Base-by-base conservation (phyloP, 2,113 vertebrate species). In the Rana temporaria region DNA sequence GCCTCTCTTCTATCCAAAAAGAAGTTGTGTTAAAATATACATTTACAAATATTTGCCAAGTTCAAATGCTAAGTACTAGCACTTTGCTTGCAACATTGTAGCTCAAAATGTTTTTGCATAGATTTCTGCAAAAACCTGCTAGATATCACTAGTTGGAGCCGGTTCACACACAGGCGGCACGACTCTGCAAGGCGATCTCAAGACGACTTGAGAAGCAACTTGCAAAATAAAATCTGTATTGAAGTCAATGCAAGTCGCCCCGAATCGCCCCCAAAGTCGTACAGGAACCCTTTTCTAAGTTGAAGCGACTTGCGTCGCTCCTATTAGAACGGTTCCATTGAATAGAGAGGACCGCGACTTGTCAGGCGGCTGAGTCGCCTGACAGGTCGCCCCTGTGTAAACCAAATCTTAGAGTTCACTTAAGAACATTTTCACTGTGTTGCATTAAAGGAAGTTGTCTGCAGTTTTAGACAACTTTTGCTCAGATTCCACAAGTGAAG, bases 401-500 rank as follows among this genome's bases (percentile, higher is more conserved):
- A n/a, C n/a, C n/a, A n/a, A n/a, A n/a, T n/a, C n/a, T n/a, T 68
- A 38, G 17, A 57, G 63, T 83, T 0, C 12, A 18, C 4, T 0
- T 73, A 55, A 42, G 24, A 85, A 74, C 85, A 24, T 53, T 73
- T 19, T 1, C 67, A 34, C 89, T 63, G 17, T 90, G 84, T 79
- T 22, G 57, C 62, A 89, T 84, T 4, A 90, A 82, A 88, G 89
- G 34, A 88, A 88, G 85, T 87, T 87, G 81, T 79, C 85, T 80
- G 82, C 62, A 85, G 68, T 67, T 84, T 77, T 79, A 84, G 85
- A 86, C 86, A 91, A 89, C 86, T 86, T 89, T 88, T n/a, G 48
- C 90, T 87, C 89, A 86, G 89, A 93, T 85, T 88, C 88, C 82
- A 85, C 30, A 52, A 20, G 65, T 30, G 84, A 67, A 84, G 85